Evolutionary conservation across 2,888 invertebrate species (phyloP).

Genomic region (Folsomia candida): DNA sequence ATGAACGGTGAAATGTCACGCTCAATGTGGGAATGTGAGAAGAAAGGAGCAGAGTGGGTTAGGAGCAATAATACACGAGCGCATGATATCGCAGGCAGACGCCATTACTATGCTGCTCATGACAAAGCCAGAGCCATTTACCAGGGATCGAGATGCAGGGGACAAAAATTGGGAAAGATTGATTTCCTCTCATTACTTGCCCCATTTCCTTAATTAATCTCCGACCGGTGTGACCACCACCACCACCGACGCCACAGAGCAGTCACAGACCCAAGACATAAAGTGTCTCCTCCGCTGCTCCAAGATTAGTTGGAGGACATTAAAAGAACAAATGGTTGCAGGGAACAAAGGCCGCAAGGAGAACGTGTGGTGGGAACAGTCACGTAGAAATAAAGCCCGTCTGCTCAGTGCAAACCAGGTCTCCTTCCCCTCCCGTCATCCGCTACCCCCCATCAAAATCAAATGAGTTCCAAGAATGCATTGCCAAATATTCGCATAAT

Average conservation of each 20-base stretch:
- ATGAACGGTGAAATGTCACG: constrained; percentile 48
- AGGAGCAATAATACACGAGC: not conserved
- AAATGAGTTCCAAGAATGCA: no score
- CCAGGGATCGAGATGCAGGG: not conserved
- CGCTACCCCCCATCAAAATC: no score
- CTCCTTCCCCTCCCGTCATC: no score
- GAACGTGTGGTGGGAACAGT: not conserved
- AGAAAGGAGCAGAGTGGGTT: constrained; percentile 35
- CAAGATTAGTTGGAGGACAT: not conserved
- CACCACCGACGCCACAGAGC: not conserved
- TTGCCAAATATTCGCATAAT: not conserved
- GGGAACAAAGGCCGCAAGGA: not conserved
- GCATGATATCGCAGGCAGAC: not conserved
- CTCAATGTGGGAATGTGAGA: constrained; percentile 25
- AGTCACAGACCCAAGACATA: not conserved
- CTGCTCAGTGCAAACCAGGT: not conserved
- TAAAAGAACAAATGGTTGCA: not conserved
- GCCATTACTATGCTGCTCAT: not conserved
- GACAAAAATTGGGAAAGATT: constrained; percentile 47
- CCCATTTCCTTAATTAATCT: constrained; percentile 46
- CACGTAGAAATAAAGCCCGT: no score
- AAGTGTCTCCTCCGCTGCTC: not conserved
- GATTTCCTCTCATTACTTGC: constrained; percentile 46
- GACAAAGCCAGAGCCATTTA: not conserved
- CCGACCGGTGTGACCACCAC: constrained; percentile 3